These are phyloP conservation scores for Nomada flava DNA, from an alignment of 2,888 invertebrate genomes.

Conservation along the genomic window DNA sequence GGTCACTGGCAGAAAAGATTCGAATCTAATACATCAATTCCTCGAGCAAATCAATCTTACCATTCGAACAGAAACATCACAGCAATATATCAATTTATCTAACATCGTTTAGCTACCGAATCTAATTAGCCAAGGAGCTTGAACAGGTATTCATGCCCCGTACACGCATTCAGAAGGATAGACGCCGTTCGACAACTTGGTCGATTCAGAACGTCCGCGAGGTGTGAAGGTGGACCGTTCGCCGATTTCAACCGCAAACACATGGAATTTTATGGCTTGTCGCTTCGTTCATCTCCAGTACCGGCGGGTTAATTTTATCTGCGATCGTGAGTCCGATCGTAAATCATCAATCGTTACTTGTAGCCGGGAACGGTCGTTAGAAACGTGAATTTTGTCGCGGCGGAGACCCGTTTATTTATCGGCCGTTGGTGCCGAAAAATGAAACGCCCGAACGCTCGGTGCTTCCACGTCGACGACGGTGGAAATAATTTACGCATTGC, in stretches of 20 bases:
- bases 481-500: background rate
- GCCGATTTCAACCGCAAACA: slow-evolving; percentile 6
- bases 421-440: slow-evolving; percentile 1
- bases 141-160: background rate
- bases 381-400: slow-evolving; percentile 29
- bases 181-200: too few relatives aligned
- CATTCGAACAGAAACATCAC: background rate
- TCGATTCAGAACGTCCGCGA: background rate
- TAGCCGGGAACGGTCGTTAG: slow-evolving; percentile 1
- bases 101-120: background rate
- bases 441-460: background rate
- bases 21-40: too few relatives aligned
- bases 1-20: too few relatives aligned
- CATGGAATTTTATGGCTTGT: slow-evolving; percentile 32
- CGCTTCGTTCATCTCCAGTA: slow-evolving; percentile 29
- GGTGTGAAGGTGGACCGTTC: background rate
- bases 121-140: slow-evolving; percentile 20
- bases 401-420: slow-evolving; percentile 29
- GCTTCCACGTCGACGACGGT: background rate
- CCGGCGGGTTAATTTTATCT: slow-evolving; percentile 29
- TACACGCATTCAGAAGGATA: too few relatives aligned
- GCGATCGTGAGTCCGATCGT: slow-evolving; percentile 38
- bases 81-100: slow-evolving; percentile 11
- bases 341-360: slow-evolving; percentile 36
- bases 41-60: too few relatives aligned